phyloP scores from a whole-genome alignment of 2,888 invertebrate species.

The Eupithecia vulgata region DNA sequence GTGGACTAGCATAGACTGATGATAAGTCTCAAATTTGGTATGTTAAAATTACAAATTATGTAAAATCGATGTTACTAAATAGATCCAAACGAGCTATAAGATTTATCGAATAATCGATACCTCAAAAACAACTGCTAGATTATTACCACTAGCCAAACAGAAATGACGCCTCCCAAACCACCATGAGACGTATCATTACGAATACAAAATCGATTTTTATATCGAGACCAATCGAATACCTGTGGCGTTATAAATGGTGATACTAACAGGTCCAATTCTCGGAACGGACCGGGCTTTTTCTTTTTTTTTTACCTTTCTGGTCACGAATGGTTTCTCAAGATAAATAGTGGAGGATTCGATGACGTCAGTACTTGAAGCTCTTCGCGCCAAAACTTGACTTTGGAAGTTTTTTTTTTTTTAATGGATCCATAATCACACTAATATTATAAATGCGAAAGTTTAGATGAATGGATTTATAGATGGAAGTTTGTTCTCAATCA shows the following conservation, averaged over 20 bases:
- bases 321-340: constrained; percentile 74
- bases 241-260: constrained; percentile 78
- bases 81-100: neutral
- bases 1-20: too few species aligned
- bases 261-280: constrained; percentile 75
- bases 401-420: too few species aligned
- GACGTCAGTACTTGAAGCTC: constrained; percentile 58
- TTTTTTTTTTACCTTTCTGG: constrained; percentile 60
- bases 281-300: constrained; percentile 64
- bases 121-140: neutral
- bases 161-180: neutral
- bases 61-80: neutral
- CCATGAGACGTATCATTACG: constrained; percentile 28
- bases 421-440: too few species aligned
- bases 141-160: neutral
- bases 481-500: too few species aligned
- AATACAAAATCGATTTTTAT: constrained; percentile 39
- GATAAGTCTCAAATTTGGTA: too few species aligned
- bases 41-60: too few species aligned
- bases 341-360: constrained; percentile 68
- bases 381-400: constrained; percentile 15
- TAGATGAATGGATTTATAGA: too few species aligned
- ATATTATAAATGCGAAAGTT: too few species aligned
- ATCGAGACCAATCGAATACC: constrained; percentile 51
- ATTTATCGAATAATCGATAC: constrained; percentile 5